phyloP scores from a whole-genome alignment of 2,797 vertebrate species.

The Coreius guichenoti region DNA sequence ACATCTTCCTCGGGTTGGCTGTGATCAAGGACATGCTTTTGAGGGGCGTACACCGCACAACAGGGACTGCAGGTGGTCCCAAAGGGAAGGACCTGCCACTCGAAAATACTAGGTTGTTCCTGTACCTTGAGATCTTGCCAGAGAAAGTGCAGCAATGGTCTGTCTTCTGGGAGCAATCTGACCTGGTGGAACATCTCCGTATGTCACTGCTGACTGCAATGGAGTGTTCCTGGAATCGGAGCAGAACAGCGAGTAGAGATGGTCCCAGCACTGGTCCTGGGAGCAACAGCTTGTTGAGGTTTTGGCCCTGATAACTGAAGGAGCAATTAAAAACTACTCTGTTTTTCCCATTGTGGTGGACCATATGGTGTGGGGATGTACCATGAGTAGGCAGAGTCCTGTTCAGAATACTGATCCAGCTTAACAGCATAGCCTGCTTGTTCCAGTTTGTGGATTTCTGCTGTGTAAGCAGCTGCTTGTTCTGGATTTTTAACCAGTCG shows the following conservation, averaged over 20 bases:
- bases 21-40: background rate
- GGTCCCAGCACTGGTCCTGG: background rate
- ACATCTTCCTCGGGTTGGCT: background rate
- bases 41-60: background rate
- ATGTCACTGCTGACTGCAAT: background rate
- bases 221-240: background rate
- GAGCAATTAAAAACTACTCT: background rate
- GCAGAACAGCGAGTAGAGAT: background rate
- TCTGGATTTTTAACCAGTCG: background rate
- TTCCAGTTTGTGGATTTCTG: background rate
- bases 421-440: background rate
- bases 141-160: background rate
- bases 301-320: conserved; percentile 1
- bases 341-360: background rate
- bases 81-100: conserved; percentile 3
- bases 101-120: background rate
- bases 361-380: conserved; percentile 18
- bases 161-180: no score
- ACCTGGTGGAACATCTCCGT: background rate
- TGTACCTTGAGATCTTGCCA: background rate
- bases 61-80: background rate
- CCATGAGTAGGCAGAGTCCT: background rate
- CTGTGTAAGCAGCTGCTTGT: background rate
- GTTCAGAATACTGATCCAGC: background rate
- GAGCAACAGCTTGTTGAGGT: background rate